Base-by-base conservation (phyloP, 92 coral and sea anemone genomes). In the Metridium senile region DNA sequence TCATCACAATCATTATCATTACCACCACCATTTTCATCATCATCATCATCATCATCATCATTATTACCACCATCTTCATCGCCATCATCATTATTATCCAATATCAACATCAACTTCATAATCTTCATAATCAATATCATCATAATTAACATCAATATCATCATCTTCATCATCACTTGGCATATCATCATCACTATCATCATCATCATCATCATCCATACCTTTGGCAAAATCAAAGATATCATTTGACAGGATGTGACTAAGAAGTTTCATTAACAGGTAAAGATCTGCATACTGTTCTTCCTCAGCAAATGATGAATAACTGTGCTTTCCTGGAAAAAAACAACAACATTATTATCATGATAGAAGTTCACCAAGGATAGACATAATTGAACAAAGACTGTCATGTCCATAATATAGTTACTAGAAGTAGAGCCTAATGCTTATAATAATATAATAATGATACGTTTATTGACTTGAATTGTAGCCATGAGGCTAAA, bases 271-370 rank as follows among this genome's bases (percentile, higher is more conserved):
- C 90, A 92, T 92, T 54, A 95, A 76, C 57, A 95, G 61, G 31
- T 93, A 68, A 23, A 95, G 89, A 69, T 92, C 97, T 59, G 86
- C 73, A 49, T 82, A 81, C 35, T 93, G 97, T 47, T 95, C 99
- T 67, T 95, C 99, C 33, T 95, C 99, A 1, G 87, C 89, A 1
- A 85, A 83, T 18, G 86, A 58, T 11, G 88, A 78, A 52, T 59
- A 67, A 33, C 80, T 89, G 30, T 82, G 91, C 84, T 90, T 95
- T 43, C 99, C 99, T 95, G 81, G 0, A 80, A 62, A 39, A 39
- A 39, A 39, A 39, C 6, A 39, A 39, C 13, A 13, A 39, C 49
- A 39, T n/a, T n/a, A 39, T 45, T 0, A 28, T 26, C 19, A 28
- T 25, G 21, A 74, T 29, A 71, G 22, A 19, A 26, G 51, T 11